Evolutionary conservation across 92 coral and sea anemone species (phyloP).

Genomic region (Porites evermanni): DNA sequence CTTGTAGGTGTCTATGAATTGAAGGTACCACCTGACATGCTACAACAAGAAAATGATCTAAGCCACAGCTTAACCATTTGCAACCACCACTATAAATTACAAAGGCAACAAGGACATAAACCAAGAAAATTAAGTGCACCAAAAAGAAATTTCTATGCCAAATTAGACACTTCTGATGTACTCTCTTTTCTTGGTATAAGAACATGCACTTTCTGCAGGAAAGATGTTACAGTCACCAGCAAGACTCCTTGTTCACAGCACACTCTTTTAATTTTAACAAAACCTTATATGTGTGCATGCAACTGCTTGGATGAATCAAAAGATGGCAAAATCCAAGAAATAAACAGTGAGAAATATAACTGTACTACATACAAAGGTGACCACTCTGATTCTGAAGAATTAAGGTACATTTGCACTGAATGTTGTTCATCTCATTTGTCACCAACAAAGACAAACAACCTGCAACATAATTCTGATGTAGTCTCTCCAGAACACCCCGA

Average conservation of each 20-base stretch:
- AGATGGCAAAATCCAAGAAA: constrained; percentile 10
- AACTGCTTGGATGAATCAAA: constrained; percentile 27
- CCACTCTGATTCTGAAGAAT: not conserved
- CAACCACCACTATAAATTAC: not conserved
- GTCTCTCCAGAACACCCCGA: not conserved
- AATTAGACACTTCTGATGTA: not conserved
- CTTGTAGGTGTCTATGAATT: constrained; percentile 15
- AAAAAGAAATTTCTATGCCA: not conserved
- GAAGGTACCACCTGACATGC: not conserved
- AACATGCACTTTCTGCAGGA: constrained; percentile 24
- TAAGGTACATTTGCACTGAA: not conserved
- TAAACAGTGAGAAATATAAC: constrained; percentile 17
- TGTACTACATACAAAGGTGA: not conserved
- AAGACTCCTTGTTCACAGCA: constrained; percentile 36
- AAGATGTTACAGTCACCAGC: not conserved
- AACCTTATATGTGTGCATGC: constrained; percentile 33
- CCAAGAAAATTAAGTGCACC: not conserved
- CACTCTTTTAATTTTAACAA: constrained; percentile 3
- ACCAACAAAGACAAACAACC: not conserved
- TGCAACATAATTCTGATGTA: not conserved
- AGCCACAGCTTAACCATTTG: not conserved
- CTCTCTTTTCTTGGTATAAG: constrained; percentile 13
- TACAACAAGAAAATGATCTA: constrained; percentile 1
- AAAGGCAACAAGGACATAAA: not conserved
- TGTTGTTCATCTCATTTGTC: not conserved